Evolutionary conservation across 1,140 invertebrate genomes (phyloP).

Genomic region (Drosophila parvula): DNA sequence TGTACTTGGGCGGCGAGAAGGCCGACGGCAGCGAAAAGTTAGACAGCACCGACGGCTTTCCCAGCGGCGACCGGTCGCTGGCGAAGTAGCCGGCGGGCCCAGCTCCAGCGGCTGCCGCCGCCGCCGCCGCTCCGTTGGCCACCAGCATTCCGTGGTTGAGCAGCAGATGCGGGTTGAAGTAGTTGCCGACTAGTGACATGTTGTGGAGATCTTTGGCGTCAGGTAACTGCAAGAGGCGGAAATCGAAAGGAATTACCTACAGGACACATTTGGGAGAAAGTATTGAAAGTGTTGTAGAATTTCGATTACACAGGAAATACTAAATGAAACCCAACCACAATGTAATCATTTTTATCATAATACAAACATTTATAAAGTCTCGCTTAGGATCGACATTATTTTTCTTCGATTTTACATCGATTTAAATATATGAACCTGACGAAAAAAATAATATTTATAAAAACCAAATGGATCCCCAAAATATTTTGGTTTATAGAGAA

Average conservation of each 20-base stretch:
- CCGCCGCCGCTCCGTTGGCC: conserved; percentile 71
- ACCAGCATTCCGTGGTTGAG: conserved; percentile 83
- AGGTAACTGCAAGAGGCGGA: conserved; percentile 72
- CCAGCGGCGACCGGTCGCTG: conserved; percentile 74
- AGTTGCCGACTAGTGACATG: conserved; percentile 84
- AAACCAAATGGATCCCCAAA: too few species aligned
- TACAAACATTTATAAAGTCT: too few species aligned
- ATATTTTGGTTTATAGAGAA: too few species aligned
- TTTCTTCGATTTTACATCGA: too few species aligned
- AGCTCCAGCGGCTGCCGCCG: conserved; percentile 65
- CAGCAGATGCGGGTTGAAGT: conserved; percentile 83
- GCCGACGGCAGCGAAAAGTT: conserved; percentile 83
- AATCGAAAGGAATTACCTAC: conserved; percentile 28
- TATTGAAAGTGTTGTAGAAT: conserved; percentile 19
- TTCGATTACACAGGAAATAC: too few species aligned
- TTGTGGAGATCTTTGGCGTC: conserved; percentile 84
- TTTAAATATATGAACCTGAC: too few species aligned
- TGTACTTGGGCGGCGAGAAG: conserved; percentile 83
- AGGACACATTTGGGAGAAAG: conserved; percentile 12
- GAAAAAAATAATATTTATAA: too few species aligned
- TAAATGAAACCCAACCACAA: not conserved
- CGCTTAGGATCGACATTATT: too few species aligned
- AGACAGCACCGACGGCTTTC: conserved; percentile 82
- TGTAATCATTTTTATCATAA: too few species aligned
- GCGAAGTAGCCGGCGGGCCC: conserved; percentile 77